Evolutionary conservation across 1,140 invertebrate species (phyloP).

Genomic region (Pseudomyrmex gracilis): DNA sequence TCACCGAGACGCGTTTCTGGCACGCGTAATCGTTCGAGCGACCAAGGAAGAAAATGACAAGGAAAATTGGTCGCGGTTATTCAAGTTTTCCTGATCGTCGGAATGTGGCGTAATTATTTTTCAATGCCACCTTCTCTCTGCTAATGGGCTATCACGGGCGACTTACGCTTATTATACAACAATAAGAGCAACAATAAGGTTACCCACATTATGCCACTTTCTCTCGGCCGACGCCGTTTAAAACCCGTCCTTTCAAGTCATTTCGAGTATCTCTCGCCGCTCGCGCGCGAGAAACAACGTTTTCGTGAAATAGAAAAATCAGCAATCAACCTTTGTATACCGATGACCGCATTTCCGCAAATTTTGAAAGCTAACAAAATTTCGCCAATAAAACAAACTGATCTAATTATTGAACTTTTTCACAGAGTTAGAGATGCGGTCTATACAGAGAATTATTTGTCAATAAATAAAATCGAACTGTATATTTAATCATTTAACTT

Average conservation of each 20-base stretch:
- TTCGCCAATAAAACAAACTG: too few relatives aligned
- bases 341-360: neutral
- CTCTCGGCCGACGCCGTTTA: conserved; percentile 37
- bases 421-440: too few relatives aligned
- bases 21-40: neutral
- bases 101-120: conserved; percentile 65
- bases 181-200: conserved; percentile 73
- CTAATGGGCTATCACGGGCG: conserved; percentile 48
- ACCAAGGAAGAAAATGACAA: conserved; percentile 10
- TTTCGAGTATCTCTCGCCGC: conserved; percentile 26
- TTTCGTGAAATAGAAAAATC: neutral
- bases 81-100: conserved; percentile 49
- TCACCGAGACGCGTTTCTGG: neutral
- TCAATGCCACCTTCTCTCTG: conserved; percentile 66
- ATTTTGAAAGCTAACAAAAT: conserved; percentile 8
- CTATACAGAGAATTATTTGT: too few relatives aligned
- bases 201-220: conserved; percentile 76
- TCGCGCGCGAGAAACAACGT: conserved; percentile 2
- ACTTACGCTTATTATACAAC: conserved; percentile 73
- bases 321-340: neutral
- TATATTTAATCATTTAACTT: too few relatives aligned
- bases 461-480: too few relatives aligned
- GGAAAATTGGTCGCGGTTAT: neutral
- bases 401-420: too few relatives aligned
- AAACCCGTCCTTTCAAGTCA: conserved; percentile 14